Percentiles rank a stretch among this genome's conserved stretches.
Evolutionary conservation across 2,797 vertebrate species (phyloP).

Genomic region (Parotocinclus haroldoi): DNA sequence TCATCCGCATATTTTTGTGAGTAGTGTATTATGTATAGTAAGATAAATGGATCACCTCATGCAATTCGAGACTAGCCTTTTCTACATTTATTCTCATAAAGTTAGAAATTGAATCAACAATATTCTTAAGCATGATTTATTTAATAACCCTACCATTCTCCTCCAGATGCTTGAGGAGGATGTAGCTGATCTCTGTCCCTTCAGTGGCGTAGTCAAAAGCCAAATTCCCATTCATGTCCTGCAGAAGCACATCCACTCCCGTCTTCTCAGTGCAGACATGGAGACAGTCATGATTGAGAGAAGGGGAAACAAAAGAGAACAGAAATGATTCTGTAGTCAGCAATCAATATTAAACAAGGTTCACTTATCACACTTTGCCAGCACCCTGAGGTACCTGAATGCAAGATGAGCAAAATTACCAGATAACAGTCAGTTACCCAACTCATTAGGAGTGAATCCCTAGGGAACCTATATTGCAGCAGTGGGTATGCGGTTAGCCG

Average conservation of each 20-base stretch:
- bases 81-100: too few species aligned
- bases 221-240: slow-evolving; percentile 87
- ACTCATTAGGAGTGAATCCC: slow-evolving; percentile 58
- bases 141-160: slow-evolving; percentile 78
- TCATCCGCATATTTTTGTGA: too few species aligned
- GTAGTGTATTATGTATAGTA: too few species aligned
- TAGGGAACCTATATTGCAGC: slow-evolving; percentile 17
- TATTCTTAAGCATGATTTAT: neutral
- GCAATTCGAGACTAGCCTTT: neutral
- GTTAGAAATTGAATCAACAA: too few species aligned
- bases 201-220: slow-evolving; percentile 86
- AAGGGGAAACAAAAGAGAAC: slow-evolving; percentile 18
- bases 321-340: slow-evolving; percentile 54
- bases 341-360: slow-evolving; percentile 60
- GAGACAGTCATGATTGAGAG: neutral
- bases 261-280: slow-evolving; percentile 62
- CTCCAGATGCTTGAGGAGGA: slow-evolving; percentile 85
- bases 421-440: slow-evolving; percentile 60
- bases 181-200: slow-evolving; percentile 83
- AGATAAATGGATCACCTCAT: neutral
- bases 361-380: slow-evolving; percentile 62
- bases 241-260: slow-evolving; percentile 86
- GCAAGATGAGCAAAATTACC: slow-evolving; percentile 49
- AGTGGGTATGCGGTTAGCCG: slow-evolving; percentile 16
- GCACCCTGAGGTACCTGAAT: slow-evolving; percentile 49